Evolutionary conservation across 2,888 invertebrate genomes (phyloP), one percentile per base, ranked within the genome.

Genomic region (Nymphalis c-album): DNA sequence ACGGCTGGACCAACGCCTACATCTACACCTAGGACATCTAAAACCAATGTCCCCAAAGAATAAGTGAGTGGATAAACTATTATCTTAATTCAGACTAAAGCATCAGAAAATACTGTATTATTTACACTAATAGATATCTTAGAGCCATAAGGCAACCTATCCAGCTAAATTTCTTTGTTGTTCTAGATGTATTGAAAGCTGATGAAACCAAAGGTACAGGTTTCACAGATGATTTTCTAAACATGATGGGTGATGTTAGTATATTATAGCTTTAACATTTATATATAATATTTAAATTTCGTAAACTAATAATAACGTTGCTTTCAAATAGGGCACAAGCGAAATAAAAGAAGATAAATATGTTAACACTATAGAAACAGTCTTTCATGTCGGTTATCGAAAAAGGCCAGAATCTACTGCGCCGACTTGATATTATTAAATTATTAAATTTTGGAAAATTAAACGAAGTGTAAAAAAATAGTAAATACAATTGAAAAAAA

Each of bases 201-300:
- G 77, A 77, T 51, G 81, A 77, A 68, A 75, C 74, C n/a, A 82
- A 81, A 26, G 84, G 77, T 61, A 74, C 74, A 7, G 82, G 78
- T 10, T 88, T 86, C 70, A 75, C 84, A 4, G 89, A 89, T 68
- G 83, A 87, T 62, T 90, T 89, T 68, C 80, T 88, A 13, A 81
- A 88, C 64, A 86, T 87, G 88, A 89, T 90, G 86, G 85, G 80
- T 35, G 85, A 78, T 69, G 90, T 90, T 80, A 88, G 89, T 86
- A 74, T 62, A 18, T n/a, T 46, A 18, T 7, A 35, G 26, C 17
- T 40, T 57, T 35, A 16, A 31, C 7, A 40, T n/a, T 57, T 5
- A 35, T 7, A 3, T 35, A 17, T 22, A 31, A 16, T 1, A 55
- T 26, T 17, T 13, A 31, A 22, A 63, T n/a, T 55, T 48, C n/a